These are phyloP conservation scores for Spermophilus dauricus DNA, from an alignment of 2,113 vertebrate genomes.

Conservation along the genomic window DNA sequence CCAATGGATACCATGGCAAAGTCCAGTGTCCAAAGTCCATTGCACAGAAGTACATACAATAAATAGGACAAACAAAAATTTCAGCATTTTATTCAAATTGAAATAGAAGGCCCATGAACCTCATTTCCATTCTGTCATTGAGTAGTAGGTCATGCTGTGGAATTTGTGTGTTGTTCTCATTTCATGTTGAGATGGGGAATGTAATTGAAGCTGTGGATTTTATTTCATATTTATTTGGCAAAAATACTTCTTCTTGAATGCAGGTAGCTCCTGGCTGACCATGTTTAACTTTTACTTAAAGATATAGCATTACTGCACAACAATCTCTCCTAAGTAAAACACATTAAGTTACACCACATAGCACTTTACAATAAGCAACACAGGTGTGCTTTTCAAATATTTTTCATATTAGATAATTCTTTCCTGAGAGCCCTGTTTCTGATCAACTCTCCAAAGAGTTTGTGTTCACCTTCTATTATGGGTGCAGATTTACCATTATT, in stretches of 20 bases:
- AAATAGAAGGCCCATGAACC: not conserved
- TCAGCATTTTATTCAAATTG: not conserved
- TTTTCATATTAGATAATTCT: not conserved
- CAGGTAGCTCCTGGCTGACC: not conserved
- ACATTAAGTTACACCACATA: not conserved
- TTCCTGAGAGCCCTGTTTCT: not conserved
- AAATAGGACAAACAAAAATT: not conserved
- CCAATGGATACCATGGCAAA: accelerated
- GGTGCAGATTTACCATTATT: not conserved
- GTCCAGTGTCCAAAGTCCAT: not conserved
- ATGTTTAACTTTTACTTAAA: conserved; percentile 3
- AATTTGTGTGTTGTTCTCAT: not conserved
- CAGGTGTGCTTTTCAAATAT: not conserved
- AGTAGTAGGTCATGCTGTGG: not conserved
- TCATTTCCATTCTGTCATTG: not conserved
- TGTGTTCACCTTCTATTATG: not conserved
- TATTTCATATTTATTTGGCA: not conserved
- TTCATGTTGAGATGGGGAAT: not conserved
- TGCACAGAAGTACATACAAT: not conserved
- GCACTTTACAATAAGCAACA: not conserved
- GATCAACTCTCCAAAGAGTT: not conserved
- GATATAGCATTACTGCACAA: not conserved
- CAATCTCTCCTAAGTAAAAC: conserved; percentile 15
- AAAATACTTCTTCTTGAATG: conserved; percentile 14
- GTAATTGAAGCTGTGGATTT: too few species aligned